Percentiles rank a stretch among this genome's conserved stretches.
phyloP scores from a whole-genome alignment of 2,888 invertebrate species.

The Plagodis dolabraria region DNA sequence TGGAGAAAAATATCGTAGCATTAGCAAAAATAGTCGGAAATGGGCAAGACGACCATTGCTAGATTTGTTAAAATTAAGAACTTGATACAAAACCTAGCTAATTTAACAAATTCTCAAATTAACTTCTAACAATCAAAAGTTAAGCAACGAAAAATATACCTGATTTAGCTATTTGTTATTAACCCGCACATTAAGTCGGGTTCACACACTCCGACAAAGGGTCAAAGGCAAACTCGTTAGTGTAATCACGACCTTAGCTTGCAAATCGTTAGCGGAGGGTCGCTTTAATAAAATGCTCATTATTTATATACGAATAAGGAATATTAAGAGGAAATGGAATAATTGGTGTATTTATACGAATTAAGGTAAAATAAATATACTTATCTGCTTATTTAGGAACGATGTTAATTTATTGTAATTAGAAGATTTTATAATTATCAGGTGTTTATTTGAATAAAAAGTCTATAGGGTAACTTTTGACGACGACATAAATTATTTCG shows the following conservation, averaged over 20 bases:
- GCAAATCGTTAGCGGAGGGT: constrained; percentile 1
- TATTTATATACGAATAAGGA: constrained; percentile 1
- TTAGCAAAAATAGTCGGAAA: too few species aligned
- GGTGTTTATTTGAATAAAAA: not conserved
- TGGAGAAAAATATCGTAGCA: too few species aligned
- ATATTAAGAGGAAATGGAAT: not conserved
- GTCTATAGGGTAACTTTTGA: too few species aligned
- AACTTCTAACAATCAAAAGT: too few species aligned
- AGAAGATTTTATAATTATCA: too few species aligned
- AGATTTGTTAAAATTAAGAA: too few species aligned
- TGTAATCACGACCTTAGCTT: constrained; percentile 11
- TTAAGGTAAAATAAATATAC: not conserved
- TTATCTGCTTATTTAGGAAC: too few species aligned
- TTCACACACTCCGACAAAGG: constrained; percentile 12
- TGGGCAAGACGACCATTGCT: too few species aligned
- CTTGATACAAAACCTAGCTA: too few species aligned
- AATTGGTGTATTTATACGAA: not conserved
- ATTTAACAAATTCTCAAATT: too few species aligned
- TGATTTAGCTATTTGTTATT: constrained; percentile 1
- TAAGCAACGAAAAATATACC: not conserved
- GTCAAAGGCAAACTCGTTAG: constrained; percentile 14
- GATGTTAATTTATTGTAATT: too few species aligned
- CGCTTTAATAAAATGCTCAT: constrained; percentile 5
- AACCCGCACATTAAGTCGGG: constrained; percentile 1
- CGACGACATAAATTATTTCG: too few species aligned